Conservation (phyloP, 2,888 invertebrate species). For the Hydriomena furcata region DNA sequence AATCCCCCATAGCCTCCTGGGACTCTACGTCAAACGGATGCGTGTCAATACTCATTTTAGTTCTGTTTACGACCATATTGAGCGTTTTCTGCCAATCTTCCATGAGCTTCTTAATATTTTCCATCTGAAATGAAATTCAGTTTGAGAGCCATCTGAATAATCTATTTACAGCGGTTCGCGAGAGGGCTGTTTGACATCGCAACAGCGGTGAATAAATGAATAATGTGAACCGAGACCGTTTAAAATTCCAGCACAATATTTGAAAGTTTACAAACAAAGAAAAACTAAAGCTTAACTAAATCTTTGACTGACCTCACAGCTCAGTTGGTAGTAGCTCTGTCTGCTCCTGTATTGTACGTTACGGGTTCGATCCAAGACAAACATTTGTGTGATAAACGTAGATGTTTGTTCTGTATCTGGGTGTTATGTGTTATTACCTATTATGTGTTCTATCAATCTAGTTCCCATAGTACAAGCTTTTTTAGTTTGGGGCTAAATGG, state of each 20-base stretch:
- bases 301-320: too few relatives aligned
- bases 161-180: conserved; percentile 16
- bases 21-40: conserved; percentile 57
- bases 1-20: conserved; percentile 70
- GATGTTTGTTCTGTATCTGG: too few relatives aligned
- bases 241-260: conserved; percentile 6
- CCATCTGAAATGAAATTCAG: conserved; percentile 55
- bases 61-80: conserved; percentile 62
- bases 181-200: conserved; percentile 17
- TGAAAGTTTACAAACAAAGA: conserved; percentile 2
- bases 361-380: too few relatives aligned
- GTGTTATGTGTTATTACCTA: too few relatives aligned
- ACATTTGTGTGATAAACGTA: too few relatives aligned
- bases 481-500: too few relatives aligned
- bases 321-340: too few relatives aligned
- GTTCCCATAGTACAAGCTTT: too few relatives aligned
- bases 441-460: too few relatives aligned
- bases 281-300: too few relatives aligned
- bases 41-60: conserved; percentile 52
- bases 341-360: too few relatives aligned
- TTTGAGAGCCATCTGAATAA: conserved; percentile 10
- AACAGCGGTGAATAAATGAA: conserved; percentile 25
- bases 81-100: conserved; percentile 73
- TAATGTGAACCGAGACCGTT: conserved; percentile 15
- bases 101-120: conserved; percentile 62